Evolutionary conservation across 2,888 invertebrate species (phyloP), one percentile per base, ranked within the genome.

Genomic region (Andrena bicolor): DNA sequence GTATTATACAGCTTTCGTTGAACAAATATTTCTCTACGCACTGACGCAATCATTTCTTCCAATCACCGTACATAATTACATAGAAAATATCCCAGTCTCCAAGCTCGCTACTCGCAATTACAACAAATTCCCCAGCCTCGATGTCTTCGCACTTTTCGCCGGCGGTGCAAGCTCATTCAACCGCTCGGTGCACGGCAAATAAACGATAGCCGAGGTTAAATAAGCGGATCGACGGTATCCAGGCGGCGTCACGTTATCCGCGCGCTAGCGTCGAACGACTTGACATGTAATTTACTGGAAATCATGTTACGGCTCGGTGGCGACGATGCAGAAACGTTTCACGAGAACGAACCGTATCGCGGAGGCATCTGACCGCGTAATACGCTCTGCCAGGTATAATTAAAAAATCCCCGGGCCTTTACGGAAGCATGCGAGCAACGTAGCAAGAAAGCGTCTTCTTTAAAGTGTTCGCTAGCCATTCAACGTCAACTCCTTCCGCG

Each of bases 231-330:
- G 63, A 26, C 56, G 51, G 49, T 51, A 65, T 68, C 48, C 73
- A 63, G 23, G 66, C 35, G 7, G 49, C 51, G 56, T 75, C 64
- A 26, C 23, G 23, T n/a, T 60, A 28, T 51, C 65, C 58, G 28
- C 56, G 41, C 48, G 49, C 58, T 61, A 78, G 56, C 70, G 58
- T 49, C 56, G 65, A 70, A 69, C 60, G 35, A 30, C 84, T 75
- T 84, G 84, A 85, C 81, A 51, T 69, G 82, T 82, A 84, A 85
- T 85, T 85, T 81, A 84, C 74, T 82, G 73, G 78, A 84, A 84
- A 84, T 85, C 81, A 76, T 48, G 81, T 81, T 79, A 76, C 73
- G 81, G 65, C 78, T 84, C 63, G 60, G 41, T 76, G 69, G 73
- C 76, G 60, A 69, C 64, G 72, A 69, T 65, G 73, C 81, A 70